Percentiles rank a stretch among this genome's conserved stretches.
Conservation (phyloP, 1,140 invertebrate genomes). For the Galleria mellonella region DNA sequence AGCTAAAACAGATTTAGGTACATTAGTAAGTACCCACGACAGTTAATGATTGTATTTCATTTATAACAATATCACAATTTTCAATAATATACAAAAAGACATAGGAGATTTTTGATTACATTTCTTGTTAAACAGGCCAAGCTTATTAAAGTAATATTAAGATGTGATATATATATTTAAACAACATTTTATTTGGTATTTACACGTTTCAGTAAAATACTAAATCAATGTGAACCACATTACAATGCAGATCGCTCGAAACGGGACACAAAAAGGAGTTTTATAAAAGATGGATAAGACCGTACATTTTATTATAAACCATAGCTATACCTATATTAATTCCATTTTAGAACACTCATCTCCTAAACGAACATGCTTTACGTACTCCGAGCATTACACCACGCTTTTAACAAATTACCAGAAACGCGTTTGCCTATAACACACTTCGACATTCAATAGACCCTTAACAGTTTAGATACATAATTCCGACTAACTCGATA, state of each 20-base stretch:
- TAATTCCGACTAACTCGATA: slow-evolving; percentile 34
- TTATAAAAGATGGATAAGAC: slow-evolving; percentile 48
- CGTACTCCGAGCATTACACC: slow-evolving; percentile 35
- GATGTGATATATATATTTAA: slow-evolving; percentile 39
- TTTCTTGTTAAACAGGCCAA: slow-evolving; percentile 52
- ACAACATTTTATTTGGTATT: slow-evolving; percentile 36
- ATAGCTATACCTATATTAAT: slow-evolving; percentile 37
- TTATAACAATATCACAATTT: slow-evolving; percentile 73
- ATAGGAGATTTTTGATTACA: slow-evolving; percentile 61
- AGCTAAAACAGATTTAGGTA: slow-evolving; percentile 40
- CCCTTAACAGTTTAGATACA: slow-evolving; percentile 35
- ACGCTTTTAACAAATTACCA: slow-evolving; percentile 23
- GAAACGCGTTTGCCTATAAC: slow-evolving; percentile 17
- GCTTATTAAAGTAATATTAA: slow-evolving; percentile 62
- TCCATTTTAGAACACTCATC: slow-evolving; percentile 55
- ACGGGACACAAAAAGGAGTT: slow-evolving; percentile 37
- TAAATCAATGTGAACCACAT: slow-evolving; percentile 35
- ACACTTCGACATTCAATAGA: slow-evolving; percentile 29
- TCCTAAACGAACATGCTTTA: slow-evolving; percentile 46
- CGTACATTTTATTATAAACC: slow-evolving; percentile 24
- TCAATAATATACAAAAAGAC: slow-evolving; percentile 71
- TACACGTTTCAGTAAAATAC: slow-evolving; percentile 36
- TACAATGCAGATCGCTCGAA: slow-evolving; percentile 42
- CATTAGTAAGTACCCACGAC: slow-evolving; percentile 45
- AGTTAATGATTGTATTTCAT: slow-evolving; percentile 44